These are phyloP conservation scores for Thamnaconus septentrionalis DNA, from an alignment of 2,113 vertebrate species.

Conservation along the genomic window DNA sequence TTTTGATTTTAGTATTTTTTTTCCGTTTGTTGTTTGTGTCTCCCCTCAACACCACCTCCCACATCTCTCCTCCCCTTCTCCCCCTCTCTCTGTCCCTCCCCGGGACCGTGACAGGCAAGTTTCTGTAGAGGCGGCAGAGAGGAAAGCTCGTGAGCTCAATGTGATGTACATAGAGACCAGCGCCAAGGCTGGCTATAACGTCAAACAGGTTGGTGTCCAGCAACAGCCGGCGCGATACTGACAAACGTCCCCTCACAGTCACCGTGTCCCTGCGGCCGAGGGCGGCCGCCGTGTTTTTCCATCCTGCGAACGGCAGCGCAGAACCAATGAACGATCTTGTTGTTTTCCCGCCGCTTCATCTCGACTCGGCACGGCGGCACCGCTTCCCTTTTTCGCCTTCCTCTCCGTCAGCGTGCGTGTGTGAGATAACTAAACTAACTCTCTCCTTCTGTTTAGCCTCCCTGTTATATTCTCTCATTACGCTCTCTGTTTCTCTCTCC, in stretches of 20 bases:
- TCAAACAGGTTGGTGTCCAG: constrained; percentile 80
- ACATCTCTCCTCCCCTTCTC: neutral
- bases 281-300: constrained; percentile 9
- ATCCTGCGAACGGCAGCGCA: constrained; percentile 20
- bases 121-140: constrained; percentile 83
- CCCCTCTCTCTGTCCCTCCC: constrained; percentile 42
- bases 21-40: constrained; percentile 24
- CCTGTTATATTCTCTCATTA: constrained; percentile 38
- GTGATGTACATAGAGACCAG: constrained; percentile 85
- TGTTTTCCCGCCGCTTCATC: constrained; percentile 45
- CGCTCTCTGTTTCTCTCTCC: constrained; percentile 54
- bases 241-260: neutral
- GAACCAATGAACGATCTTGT: constrained; percentile 30
- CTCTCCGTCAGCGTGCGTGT: constrained; percentile 11
- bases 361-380: constrained; percentile 43
- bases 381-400: constrained; percentile 39
- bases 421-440: constrained; percentile 68
- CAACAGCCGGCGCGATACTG: constrained; percentile 30
- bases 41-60: constrained; percentile 52
- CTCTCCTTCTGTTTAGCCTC: constrained; percentile 28
- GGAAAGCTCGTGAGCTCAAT: constrained; percentile 80
- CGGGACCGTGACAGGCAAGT: constrained; percentile 78
- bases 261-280: constrained; percentile 13
- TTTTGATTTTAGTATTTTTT: constrained; percentile 41
- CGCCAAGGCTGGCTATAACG: constrained; percentile 80